Conservation (phyloP, 1,140 invertebrate genomes). For the Lordiphosa collinella region DNA sequence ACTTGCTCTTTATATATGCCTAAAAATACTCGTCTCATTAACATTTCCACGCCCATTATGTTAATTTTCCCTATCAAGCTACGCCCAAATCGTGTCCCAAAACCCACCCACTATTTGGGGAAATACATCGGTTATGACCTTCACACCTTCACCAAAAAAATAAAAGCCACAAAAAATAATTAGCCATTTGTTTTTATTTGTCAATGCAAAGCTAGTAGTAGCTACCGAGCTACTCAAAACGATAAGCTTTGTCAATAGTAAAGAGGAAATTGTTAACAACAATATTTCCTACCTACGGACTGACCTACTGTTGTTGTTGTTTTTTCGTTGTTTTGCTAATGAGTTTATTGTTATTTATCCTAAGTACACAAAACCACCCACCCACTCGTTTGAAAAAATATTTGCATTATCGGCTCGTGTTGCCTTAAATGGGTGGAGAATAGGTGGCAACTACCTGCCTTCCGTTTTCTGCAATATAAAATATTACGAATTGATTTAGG, state of each 20-base stretch:
- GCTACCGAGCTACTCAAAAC: conserved; percentile 21
- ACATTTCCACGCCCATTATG: too few species aligned
- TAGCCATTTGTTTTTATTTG: conserved; percentile 39
- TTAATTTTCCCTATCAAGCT: too few species aligned
- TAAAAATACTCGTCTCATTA: too few species aligned
- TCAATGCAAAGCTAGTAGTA: conserved; percentile 13
- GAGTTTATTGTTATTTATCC: conserved; percentile 39
- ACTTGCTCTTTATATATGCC: too few species aligned
- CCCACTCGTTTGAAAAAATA: conserved; percentile 5
- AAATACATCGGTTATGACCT: conserved; percentile 23
- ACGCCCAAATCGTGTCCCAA: too few species aligned
- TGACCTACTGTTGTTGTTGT: conserved; percentile 20
- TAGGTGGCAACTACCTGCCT: background rate
- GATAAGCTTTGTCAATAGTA: conserved; percentile 59
- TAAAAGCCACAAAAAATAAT: conserved; percentile 40
- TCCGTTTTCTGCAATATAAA: too few species aligned
- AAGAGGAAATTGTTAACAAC: conserved; percentile 55
- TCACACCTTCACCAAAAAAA: conserved; percentile 29
- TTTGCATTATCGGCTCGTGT: conserved; percentile 45
- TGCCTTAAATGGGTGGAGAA: conserved; percentile 1
- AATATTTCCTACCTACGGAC: conserved; percentile 34
- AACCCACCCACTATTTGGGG: background rate
- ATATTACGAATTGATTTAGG: too few species aligned
- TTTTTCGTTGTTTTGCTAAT: conserved; percentile 43
- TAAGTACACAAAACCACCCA: conserved; percentile 9